Conservation (phyloP, 2,797 vertebrate species). For the Ceryle rudis region DNA sequence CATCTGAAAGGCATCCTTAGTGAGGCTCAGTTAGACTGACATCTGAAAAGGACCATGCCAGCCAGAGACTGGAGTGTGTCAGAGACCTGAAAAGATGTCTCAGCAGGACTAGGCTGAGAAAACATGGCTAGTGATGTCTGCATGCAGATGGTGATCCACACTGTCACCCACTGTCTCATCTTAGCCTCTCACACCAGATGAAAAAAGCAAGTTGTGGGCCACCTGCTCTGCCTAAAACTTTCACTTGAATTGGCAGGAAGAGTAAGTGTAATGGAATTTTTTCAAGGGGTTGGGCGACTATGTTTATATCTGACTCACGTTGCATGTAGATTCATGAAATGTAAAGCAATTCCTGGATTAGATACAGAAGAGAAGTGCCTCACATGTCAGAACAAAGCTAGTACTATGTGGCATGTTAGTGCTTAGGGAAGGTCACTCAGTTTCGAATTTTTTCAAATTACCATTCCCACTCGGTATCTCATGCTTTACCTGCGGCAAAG, state of each 20-base stretch:
- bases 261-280: conserved; percentile 68
- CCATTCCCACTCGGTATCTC: conserved; percentile 1
- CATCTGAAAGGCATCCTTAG: background rate
- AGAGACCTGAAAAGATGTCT: background rate
- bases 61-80: background rate
- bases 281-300: conserved; percentile 51
- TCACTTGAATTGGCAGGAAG: conserved; percentile 45
- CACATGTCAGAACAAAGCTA: conserved; percentile 58
- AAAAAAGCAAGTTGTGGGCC: background rate
- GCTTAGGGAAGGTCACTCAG: conserved; percentile 48
- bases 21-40: background rate
- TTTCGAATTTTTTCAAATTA: conserved; percentile 49
- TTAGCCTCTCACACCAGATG: background rate
- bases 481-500: conserved; percentile 31
- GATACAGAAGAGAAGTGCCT: conserved; percentile 51
- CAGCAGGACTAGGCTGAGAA: background rate
- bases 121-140: background rate
- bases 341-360: conserved; percentile 46
- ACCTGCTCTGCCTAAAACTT: conserved; percentile 48
- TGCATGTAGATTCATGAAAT: conserved; percentile 68
- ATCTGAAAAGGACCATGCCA: background rate
- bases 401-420: conserved; percentile 35
- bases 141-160: background rate
- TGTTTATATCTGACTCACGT: conserved; percentile 59
- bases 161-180: background rate